Evolutionary conservation across 2,113 vertebrate genomes (phyloP).

Genomic region (Micronycteris hirsuta): DNA sequence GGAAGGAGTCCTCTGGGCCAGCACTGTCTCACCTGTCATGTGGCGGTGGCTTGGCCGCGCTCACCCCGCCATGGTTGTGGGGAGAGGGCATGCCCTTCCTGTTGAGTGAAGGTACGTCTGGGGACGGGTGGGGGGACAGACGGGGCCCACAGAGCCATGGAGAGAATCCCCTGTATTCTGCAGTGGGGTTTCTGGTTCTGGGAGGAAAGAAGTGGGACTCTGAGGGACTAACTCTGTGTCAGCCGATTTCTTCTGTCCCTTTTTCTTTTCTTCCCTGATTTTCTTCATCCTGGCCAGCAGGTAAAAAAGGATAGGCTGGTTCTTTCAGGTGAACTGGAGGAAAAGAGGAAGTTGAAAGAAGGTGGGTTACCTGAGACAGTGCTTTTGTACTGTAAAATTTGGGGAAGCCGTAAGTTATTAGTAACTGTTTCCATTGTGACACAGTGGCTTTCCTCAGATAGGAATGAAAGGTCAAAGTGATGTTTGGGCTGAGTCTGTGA

Average conservation of each 20-base stretch:
- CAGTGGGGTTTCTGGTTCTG: background rate
- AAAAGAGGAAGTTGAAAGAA: background rate
- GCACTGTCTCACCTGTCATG: background rate
- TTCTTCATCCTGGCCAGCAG: background rate
- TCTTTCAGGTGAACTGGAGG: background rate
- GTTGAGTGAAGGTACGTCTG: background rate
- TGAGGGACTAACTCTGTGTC: background rate
- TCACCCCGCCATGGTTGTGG: background rate
- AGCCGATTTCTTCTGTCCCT: background rate
- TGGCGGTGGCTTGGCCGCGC: background rate
- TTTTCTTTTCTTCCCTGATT: background rate
- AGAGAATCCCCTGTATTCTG: background rate
- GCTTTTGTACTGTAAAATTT: background rate
- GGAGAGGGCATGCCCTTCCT: background rate
- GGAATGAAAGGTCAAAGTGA: background rate
- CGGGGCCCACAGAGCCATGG: background rate
- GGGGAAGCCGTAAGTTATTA: background rate
- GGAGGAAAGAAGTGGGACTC: background rate
- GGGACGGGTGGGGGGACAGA: background rate
- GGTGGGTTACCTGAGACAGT: background rate
- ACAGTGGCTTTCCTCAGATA: background rate
- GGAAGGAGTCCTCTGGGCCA: background rate
- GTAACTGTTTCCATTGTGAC: background rate
- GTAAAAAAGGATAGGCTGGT: background rate
- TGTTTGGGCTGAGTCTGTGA: background rate